A percentile compares a stretch with the other conserved stretches of the same genome.
These are phyloP conservation scores for Pachyuromys duprasi DNA, from an alignment of 2,797 vertebrate species.

Conservation along the genomic window DNA sequence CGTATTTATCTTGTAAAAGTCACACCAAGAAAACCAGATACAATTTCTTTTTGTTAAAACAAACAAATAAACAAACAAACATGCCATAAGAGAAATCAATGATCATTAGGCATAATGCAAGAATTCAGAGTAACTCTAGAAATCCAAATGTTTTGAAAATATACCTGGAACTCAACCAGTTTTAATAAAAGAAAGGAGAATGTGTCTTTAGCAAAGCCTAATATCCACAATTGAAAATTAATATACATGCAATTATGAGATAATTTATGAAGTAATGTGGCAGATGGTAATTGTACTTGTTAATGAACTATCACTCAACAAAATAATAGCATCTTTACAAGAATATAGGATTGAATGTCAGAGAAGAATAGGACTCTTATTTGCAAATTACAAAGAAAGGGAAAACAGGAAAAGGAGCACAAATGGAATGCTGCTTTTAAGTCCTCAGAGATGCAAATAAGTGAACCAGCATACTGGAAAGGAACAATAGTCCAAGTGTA, in stretches of 20 bases:
- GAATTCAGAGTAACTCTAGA: conserved; percentile 37
- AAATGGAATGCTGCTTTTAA: background rate
- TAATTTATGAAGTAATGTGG: conserved; percentile 68
- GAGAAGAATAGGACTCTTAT: conserved; percentile 49
- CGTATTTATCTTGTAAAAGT: conserved; percentile 62
- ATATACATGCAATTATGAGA: conserved; percentile 69
- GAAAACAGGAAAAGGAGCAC: background rate
- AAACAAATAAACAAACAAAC: background rate
- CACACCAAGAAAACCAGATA: background rate
- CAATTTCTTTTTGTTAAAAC: conserved; percentile 32
- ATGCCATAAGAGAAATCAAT: background rate
- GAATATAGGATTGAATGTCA: conserved; percentile 33
- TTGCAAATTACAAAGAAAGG: conserved; percentile 58
- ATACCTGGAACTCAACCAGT: conserved; percentile 28
- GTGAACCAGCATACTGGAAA: background rate
- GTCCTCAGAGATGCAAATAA: conserved; percentile 48
- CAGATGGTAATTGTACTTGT: conserved; percentile 64
- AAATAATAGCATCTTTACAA: conserved; percentile 64
- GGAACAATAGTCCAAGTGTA: conserved; percentile 12
- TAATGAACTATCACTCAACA: conserved; percentile 68
- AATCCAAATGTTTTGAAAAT: conserved; percentile 29
- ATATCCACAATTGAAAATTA: conserved; percentile 70
- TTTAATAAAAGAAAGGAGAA: conserved; percentile 39
- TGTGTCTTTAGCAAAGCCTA: conserved; percentile 47
- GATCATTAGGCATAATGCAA: background rate